Base-by-base conservation (phyloP, 23 tunicate species). In the Trididemnum nubilum region DNA sequence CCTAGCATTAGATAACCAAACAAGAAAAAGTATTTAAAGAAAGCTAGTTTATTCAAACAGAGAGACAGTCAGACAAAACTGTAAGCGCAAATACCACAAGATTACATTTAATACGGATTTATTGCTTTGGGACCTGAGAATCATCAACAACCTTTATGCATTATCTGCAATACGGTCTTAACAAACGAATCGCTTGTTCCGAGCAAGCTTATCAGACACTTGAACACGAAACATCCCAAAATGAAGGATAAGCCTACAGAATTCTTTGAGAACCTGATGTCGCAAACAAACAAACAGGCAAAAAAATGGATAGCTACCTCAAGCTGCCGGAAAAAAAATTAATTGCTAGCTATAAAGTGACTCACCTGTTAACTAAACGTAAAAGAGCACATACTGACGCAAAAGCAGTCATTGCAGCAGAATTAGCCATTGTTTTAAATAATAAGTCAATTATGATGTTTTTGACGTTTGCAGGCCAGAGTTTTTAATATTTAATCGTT, bases 351-450 rank as follows among this genome's bases (percentile, higher is more conserved):
- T 84, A 75, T 60, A 84, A 75, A 76, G 72, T 84, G 87, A 81
- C 81, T 74, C 87, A 84, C 81, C 60, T 84, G 81, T 84, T 84
- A 65, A 36, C 73, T 35, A 84, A 84, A 84, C 81, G 87, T 73
- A 84, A 83, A 83, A 84, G 75, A 74, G 81, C 87, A 76, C 81
- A 84, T 35, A 84, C 87, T 33, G 87, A 84, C 73, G 72, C 87
- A 84, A 81, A 84, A 74, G 74, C 87, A 84, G 81, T 75, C n/a
- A 73, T 74, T 84, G 80, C 60, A 84, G 81, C 81, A 75, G 87
- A 73, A 52, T 84, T 84, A 75, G 87, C 82, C 74, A 84, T 75
- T n/a, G n/a, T n/a, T n/a, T n/a, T n/a, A n/a, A n/a, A n/a, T n/a
- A n/a, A n/a, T n/a, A n/a, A n/a, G n/a, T n/a, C n/a, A n/a, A n/a